A percentile compares a stretch with the other conserved stretches of the same genome.
Conservation (phyloP, 2,888 invertebrate genomes). For the Lepidochitona cinerea region DNA sequence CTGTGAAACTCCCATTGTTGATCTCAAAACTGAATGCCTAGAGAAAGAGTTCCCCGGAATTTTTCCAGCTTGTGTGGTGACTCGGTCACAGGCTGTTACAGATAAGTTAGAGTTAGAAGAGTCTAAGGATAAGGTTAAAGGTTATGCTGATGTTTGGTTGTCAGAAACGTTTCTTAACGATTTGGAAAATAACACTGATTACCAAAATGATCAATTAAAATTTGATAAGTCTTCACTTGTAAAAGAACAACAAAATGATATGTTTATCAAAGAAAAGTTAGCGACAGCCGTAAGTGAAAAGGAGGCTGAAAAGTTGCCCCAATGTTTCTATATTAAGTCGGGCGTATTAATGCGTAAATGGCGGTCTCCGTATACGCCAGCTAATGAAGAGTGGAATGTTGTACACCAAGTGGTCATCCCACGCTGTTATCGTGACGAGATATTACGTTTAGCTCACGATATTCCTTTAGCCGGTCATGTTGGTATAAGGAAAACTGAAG, state of each 20-base stretch:
- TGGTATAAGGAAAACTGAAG: conserved; percentile 1
- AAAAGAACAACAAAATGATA: background rate
- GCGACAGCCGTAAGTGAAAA: background rate
- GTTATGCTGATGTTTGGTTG: too few relatives aligned
- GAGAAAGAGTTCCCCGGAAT: background rate
- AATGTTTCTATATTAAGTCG: conserved; percentile 4
- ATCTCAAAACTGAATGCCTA: background rate
- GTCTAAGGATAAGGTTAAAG: too few relatives aligned
- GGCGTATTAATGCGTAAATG: conserved; percentile 13
- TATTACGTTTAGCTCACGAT: conserved; percentile 10
- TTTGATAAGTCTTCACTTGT: background rate
- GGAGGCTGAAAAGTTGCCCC: background rate
- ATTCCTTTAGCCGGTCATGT: conserved; percentile 10
- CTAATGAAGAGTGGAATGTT: conserved; percentile 1
- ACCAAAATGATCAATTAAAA: too few relatives aligned
- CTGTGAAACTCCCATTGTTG: background rate
- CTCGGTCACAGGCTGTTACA: background rate
- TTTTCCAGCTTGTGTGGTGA: conserved; percentile 7
- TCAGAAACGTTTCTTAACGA: background rate
- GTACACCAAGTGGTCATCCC: background rate
- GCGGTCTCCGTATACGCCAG: conserved; percentile 4
- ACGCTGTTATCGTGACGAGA: background rate
- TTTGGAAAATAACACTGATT: background rate
- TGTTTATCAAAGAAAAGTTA: background rate
- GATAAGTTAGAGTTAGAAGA: too few relatives aligned